Conservation (phyloP, 2,797 vertebrate genomes). For the Halcyon chelicuti region DNA sequence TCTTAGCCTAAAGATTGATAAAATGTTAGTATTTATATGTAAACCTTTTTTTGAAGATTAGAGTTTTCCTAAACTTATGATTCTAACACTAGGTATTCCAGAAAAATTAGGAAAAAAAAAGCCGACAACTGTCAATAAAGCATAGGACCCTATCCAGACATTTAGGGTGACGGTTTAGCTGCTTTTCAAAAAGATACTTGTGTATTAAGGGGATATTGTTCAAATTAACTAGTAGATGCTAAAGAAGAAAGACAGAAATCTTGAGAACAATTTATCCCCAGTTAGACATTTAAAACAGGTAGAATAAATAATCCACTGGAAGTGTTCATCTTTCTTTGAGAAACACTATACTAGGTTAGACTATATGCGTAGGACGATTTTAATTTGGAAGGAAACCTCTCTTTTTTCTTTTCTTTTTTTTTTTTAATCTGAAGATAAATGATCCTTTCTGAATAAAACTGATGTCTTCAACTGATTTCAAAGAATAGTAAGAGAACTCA, state of each 20-base stretch:
- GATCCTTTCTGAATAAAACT: neutral
- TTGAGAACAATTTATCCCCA: neutral
- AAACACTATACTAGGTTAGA: neutral
- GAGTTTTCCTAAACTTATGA: neutral
- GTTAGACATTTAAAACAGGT: neutral
- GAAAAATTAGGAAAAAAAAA: neutral
- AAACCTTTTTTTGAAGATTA: neutral
- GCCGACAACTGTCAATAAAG: neutral
- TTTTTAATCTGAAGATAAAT: neutral
- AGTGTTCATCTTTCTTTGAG: neutral
- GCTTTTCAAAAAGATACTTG: neutral
- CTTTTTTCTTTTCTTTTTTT: neutral
- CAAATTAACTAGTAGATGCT: neutral
- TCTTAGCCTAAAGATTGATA: neutral
- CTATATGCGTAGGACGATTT: neutral
- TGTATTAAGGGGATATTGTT: neutral
- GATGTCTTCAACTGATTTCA: neutral
- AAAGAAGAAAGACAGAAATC: neutral
- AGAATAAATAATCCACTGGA: neutral
- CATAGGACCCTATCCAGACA: neutral
- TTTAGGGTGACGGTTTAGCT: neutral
- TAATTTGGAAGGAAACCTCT: neutral
- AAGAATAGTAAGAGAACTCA: neutral
- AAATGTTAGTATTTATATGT: neutral
- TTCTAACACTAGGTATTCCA: neutral